phyloP scores from a whole-genome alignment of 1,140 invertebrate genomes.

The Chironomus tepperi region DNA sequence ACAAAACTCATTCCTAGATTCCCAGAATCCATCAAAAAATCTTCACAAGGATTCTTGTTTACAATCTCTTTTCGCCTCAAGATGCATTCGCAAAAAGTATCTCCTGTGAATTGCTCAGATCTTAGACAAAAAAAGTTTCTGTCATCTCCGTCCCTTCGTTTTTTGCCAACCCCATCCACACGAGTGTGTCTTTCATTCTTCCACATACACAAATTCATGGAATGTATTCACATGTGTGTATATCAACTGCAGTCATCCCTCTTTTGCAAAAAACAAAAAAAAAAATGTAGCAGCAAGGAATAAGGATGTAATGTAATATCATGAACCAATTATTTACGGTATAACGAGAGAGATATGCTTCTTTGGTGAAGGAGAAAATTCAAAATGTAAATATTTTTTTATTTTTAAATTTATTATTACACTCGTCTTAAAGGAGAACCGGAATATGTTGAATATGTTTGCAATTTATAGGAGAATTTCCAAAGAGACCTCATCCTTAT shows the following conservation, averaged over 20 bases:
- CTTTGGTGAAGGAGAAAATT: slow-evolving; percentile 1
- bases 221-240: neutral
- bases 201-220: neutral
- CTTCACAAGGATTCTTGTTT: too few relatives aligned
- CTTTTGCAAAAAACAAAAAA: neutral
- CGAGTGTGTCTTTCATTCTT: neutral
- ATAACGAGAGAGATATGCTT: neutral
- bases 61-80: neutral
- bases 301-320: slow-evolving; percentile 4
- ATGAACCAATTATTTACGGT: slow-evolving; percentile 24
- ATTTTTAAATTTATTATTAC: slow-evolving; percentile 21
- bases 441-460: neutral
- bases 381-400: slow-evolving; percentile 22
- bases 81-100: neutral
- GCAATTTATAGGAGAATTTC: neutral
- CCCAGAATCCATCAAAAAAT: too few relatives aligned
- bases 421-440: neutral
- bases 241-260: neutral
- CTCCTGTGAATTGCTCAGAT: neutral
- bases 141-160: too few relatives aligned
- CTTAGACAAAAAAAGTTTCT: too few relatives aligned
- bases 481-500: neutral
- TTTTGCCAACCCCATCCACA: too few relatives aligned
- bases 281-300: neutral
- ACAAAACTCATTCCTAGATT: too few relatives aligned